A percentile compares a stretch with the other conserved stretches of the same genome.
Evolutionary conservation across 2,888 invertebrate species (phyloP).

Genomic region (Dichetophora obliterata): DNA sequence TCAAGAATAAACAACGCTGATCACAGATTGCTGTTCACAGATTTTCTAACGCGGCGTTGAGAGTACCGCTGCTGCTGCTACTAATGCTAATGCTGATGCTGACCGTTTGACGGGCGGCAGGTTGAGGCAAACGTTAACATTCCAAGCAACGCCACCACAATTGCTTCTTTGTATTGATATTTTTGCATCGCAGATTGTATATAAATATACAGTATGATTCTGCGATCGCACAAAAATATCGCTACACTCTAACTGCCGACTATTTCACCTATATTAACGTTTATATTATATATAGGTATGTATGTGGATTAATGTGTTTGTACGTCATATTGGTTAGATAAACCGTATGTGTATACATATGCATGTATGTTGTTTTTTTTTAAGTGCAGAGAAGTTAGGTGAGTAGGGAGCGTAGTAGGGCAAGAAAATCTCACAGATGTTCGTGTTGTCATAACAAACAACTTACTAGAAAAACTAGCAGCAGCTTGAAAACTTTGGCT

Average conservation of each 20-base stretch:
- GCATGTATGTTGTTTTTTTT: slow-evolving; percentile 10
- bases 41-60: slow-evolving; percentile 18
- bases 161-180: slow-evolving; percentile 1
- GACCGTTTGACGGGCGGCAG: background rate
- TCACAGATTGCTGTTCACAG: background rate
- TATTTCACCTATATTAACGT: slow-evolving; percentile 38
- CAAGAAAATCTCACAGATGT: no score
- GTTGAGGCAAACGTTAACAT: slow-evolving; percentile 4
- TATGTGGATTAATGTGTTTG: no score
- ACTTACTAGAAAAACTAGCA: no score
- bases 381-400: background rate
- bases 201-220: no score
- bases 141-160: slow-evolving; percentile 31
- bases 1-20: slow-evolving; percentile 32
- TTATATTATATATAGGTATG: slow-evolving; percentile 27
- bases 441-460: no score
- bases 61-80: background rate
- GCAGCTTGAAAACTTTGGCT: no score
- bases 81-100: background rate
- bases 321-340: no score
- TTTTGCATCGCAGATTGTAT: background rate
- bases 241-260: background rate
- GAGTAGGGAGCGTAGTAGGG: no score
- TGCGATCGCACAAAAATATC: no score
- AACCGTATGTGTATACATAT: slow-evolving; percentile 32